Percentiles rank a stretch among this genome's conserved stretches.
phyloP scores from a whole-genome alignment of 2,113 vertebrate genomes.

The Columba janthina region DNA sequence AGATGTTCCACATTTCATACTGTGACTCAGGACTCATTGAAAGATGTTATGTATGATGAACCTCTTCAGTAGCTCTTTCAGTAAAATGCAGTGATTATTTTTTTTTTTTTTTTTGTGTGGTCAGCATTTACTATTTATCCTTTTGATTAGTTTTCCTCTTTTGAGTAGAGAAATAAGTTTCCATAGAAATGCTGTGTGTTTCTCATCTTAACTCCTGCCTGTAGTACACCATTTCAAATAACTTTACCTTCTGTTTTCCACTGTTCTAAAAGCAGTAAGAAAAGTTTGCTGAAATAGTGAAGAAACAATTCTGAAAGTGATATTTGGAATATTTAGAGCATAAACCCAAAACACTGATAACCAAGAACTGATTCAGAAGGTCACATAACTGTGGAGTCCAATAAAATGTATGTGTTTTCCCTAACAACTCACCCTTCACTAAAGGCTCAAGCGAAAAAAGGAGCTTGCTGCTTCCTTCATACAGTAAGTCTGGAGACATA shows the following conservation, averaged over 20 bases:
- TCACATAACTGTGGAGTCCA: not conserved
- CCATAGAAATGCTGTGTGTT: not conserved
- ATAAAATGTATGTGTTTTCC: not conserved
- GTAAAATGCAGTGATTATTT: not conserved
- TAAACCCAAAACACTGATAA: not conserved
- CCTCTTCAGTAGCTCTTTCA: not conserved
- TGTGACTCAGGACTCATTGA: not conserved
- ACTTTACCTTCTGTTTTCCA: not conserved
- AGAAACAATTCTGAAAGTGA: not conserved
- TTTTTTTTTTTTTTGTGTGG: not conserved
- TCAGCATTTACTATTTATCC: not conserved
- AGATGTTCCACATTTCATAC: not conserved
- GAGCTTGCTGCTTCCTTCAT: not conserved
- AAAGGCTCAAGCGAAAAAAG: not conserved
- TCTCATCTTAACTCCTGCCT: not conserved
- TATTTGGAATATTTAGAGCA: not conserved
- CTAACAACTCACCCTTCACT: not conserved
- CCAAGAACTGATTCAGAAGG: not conserved
- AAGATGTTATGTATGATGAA: not conserved
- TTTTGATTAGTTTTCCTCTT: not conserved
- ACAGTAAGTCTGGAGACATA: not conserved
- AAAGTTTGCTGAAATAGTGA: not conserved
- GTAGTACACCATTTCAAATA: not conserved
- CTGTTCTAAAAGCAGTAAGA: not conserved
- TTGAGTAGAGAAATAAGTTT: not conserved